Conservation (phyloP, 2,113 vertebrate species). For the Sceloporus tristichus region DNA sequence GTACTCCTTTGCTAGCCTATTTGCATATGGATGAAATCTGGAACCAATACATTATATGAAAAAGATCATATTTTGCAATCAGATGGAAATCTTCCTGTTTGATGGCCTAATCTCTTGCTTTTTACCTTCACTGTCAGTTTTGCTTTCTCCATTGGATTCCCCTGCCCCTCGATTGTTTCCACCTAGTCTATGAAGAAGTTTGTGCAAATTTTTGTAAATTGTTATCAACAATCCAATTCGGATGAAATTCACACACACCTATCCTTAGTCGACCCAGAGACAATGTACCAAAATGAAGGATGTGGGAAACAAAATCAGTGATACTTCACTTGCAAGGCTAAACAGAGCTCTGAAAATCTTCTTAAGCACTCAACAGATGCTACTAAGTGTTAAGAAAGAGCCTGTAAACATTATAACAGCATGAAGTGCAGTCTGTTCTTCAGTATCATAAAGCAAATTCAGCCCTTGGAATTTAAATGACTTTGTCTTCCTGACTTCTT, state of each 20-base stretch:
- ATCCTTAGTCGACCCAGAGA: neutral
- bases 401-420: slow-evolving; percentile 62
- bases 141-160: too few species aligned
- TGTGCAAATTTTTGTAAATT: neutral
- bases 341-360: slow-evolving; percentile 55
- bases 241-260: neutral
- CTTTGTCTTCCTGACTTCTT: slow-evolving; percentile 43
- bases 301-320: slow-evolving; percentile 54
- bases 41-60: too few species aligned
- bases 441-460: slow-evolving; percentile 57
- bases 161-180: neutral
- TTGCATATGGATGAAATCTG: too few species aligned
- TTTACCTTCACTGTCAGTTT: too few species aligned
- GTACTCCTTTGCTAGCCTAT: too few species aligned
- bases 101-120: neutral
- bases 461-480: slow-evolving; percentile 57
- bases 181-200: neutral
- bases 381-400: slow-evolving; percentile 60
- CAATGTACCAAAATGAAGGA: neutral
- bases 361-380: slow-evolving; percentile 65
- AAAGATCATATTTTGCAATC: neutral
- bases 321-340: slow-evolving; percentile 42
- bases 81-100: neutral
- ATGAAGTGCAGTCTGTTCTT: slow-evolving; percentile 62
- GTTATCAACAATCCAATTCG: neutral